These are phyloP conservation scores for Metopolophium dirhodum DNA, from an alignment of 1,140 invertebrate genomes.

Conservation along the genomic window DNA sequence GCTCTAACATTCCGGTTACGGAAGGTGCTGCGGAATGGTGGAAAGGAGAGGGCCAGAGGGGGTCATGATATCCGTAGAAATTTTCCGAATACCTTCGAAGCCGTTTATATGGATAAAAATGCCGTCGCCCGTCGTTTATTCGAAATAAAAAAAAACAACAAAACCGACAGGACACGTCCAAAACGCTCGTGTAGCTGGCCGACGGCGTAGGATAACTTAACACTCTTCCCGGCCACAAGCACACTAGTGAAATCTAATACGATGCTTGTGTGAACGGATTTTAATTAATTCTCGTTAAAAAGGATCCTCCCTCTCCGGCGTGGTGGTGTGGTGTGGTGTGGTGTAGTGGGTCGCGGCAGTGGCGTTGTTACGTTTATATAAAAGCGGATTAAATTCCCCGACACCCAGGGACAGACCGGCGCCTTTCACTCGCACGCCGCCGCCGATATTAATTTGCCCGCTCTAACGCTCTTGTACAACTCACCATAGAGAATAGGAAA, in stretches of 20 bases:
- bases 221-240: constrained; percentile 3
- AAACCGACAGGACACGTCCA: neutral
- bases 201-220: constrained; percentile 24
- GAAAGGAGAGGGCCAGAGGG: neutral
- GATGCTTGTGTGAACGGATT: constrained; percentile 23
- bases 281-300: constrained; percentile 56
- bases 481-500: constrained; percentile 23
- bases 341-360: neutral
- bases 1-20: neutral
- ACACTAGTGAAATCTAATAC: constrained; percentile 28
- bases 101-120: constrained; percentile 43
- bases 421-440: constrained; percentile 46
- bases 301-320: neutral
- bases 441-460: constrained; percentile 54
- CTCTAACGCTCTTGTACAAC: neutral
- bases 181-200: neutral
- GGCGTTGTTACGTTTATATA: constrained; percentile 55
- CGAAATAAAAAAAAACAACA: constrained; percentile 39
- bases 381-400: constrained; percentile 54
- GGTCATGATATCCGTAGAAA: neutral
- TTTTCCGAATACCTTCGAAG: constrained; percentile 22
- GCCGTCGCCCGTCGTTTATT: neutral
- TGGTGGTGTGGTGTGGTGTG: neutral
- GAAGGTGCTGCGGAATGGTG: neutral
- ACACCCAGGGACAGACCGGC: constrained; percentile 41